Evolutionary conservation across 1,140 invertebrate genomes (phyloP), one percentile per base, ranked within the genome.

Genomic region (Drosophila teissieri): DNA sequence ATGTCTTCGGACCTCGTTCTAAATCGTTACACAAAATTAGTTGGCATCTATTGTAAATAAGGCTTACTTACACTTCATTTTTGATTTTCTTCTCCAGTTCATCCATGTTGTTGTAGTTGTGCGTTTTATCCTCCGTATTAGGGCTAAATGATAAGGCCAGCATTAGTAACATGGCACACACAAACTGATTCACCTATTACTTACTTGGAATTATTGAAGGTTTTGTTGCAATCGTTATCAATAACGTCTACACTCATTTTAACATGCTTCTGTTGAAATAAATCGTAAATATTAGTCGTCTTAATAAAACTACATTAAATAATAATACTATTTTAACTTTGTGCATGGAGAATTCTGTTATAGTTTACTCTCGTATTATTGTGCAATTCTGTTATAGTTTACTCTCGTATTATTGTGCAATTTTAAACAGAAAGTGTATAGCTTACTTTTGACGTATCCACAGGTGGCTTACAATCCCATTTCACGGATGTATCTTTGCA

Each of bases 181-280:
- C 2, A 5, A 8, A 17, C 6, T 24, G 8, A 1, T 7, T 56
- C 36, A 40, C 12, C 14, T 42, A 19, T 12, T 39, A 78, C 81
- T 80, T 49, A 92, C 91, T 81, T 92, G 67, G 79, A 80, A 75
- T 92, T 89, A 46, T 92, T 91, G 58, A 89, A 89, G 61, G 89
- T 72, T 73, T 92, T 92, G 53, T 92, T 92, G 48, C 73, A 91
- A 82, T 92, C 90, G 80, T 92, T 91, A 73, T 89, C 91, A 68
- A 92, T 90, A 51, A 92, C 85, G 76, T 92, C 91, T 62, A 92
- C 89, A 89, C 90, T 92, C 91, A 92, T 92, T 83, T 82, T 92
- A 75, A 74, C 91, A 91, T 92, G 76, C 79, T 91, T 91, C 91
- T 92, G 63, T 7, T 31, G 15, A 22, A 22, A 52, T 15, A 14